A percentile compares a stretch with the other conserved stretches of the same genome.
phyloP scores from a whole-genome alignment of 2,888 invertebrate genomes.

The Melanostoma mellinum region DNA sequence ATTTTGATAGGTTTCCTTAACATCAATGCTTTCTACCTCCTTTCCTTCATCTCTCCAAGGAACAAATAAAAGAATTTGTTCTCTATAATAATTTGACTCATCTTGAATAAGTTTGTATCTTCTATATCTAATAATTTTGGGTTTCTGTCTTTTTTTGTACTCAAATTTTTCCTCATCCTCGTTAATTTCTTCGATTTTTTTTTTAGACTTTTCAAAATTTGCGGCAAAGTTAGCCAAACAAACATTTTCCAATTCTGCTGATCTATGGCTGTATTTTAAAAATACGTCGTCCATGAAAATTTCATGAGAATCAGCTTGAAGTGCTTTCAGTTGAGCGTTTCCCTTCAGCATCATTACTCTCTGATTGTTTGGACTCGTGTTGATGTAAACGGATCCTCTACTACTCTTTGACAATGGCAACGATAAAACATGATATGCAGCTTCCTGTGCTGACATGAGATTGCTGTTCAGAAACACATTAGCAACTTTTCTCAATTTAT shows the following conservation, averaged over 20 bases:
- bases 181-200: not conserved
- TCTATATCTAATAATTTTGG: not conserved
- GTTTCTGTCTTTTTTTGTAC: too few relatives aligned
- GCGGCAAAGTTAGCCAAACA: constrained; percentile 17
- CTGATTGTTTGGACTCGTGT: too few relatives aligned
- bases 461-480: constrained; percentile 17
- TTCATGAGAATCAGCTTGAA: not conserved
- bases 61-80: constrained; percentile 10
- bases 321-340: too few relatives aligned
- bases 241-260: not conserved
- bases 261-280: not conserved
- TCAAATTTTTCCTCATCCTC: not conserved
- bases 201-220: not conserved
- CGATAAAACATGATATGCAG: not conserved
- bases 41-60: constrained; percentile 4
- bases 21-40: not conserved
- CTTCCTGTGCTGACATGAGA: constrained; percentile 26
- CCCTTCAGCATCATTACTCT: too few relatives aligned
- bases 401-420: constrained; percentile 2
- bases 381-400: too few relatives aligned
- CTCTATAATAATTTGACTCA: constrained; percentile 1
- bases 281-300: constrained; percentile 12
- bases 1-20: not conserved
- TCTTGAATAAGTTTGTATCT: constrained; percentile 2
- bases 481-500: constrained; percentile 28